A percentile compares a stretch with the other conserved stretches of the same genome.
phyloP scores from a whole-genome alignment of 2,797 vertebrate species.

The Pygocentrus nattereri region DNA sequence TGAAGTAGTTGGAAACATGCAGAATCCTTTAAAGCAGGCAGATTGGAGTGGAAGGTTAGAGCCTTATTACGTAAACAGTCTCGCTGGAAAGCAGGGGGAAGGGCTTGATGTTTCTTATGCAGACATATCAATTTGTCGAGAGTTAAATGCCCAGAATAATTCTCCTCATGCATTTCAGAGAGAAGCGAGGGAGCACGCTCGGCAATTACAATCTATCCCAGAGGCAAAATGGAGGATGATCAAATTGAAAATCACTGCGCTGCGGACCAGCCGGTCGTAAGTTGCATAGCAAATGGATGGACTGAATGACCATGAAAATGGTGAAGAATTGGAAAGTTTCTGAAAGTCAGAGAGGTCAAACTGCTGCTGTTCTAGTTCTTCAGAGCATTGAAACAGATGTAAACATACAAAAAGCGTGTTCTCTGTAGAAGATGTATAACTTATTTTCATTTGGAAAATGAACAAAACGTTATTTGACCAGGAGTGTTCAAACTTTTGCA shows the following conservation, averaged over 20 bases:
- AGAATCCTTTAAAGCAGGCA: slow-evolving; percentile 56
- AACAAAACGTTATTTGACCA: no score
- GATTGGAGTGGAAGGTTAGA: slow-evolving; percentile 70
- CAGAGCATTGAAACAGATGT: background rate
- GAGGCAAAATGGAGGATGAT: slow-evolving; percentile 55
- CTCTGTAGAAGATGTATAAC: no score
- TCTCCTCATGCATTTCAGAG: slow-evolving; percentile 65
- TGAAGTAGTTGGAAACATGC: slow-evolving; percentile 21
- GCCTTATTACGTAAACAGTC: slow-evolving; percentile 67
- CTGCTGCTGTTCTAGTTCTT: background rate
- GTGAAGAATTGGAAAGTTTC: background rate
- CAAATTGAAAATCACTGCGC: slow-evolving; percentile 55
- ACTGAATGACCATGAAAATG: slow-evolving; percentile 31
- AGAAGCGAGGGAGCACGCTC: slow-evolving; percentile 61
- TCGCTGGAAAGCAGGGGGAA: slow-evolving; percentile 51
- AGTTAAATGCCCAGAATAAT: slow-evolving; percentile 70
- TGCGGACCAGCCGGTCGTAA: slow-evolving; percentile 42
- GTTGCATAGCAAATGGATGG: slow-evolving; percentile 12
- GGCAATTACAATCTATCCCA: slow-evolving; percentile 67
- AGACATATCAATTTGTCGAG: slow-evolving; percentile 55
- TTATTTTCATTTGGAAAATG: no score
- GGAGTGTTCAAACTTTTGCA: no score
- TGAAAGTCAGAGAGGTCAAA: slow-evolving; percentile 4
- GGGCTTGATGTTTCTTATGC: slow-evolving; percentile 54
- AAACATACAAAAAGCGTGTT: background rate